Evolutionary conservation across 1,140 invertebrate genomes (phyloP), one percentile per base, ranked within the genome.

Genomic region (Calycopis cecrops): DNA sequence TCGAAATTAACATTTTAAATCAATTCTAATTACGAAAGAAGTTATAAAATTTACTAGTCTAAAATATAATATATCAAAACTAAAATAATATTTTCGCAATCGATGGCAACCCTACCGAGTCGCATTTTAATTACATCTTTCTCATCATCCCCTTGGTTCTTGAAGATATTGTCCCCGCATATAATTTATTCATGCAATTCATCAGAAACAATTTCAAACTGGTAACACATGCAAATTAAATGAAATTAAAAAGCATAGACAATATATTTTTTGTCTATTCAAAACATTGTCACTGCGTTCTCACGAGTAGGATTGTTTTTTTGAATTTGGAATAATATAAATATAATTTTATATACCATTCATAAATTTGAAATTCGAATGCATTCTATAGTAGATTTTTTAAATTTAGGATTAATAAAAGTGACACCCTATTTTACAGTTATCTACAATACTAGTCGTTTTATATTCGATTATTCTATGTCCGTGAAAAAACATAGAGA

Each of bases 131-230:
- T 85, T 85, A 81, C 67, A 73, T 42, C 65, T 72, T 74, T 67
- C 63, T 70, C 69, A 67, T 71, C 70, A 69, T 76, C 73, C 79
- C 77, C 66, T 63, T 68, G 63, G 63, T 63, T 56, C 67, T 74
- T 63, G 52, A 82, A 82, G 80, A 84, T 70, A 78, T 82, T 81
- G 76, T 80, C 59, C 70, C 60, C 34, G 51, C 48, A 61, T 59
- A 67, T 81, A 81, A 85, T 83, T 76, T 75, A 83, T 85, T 79
- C 78, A 78, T 73, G 67, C 63, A 71, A 71, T 73, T 76, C 69
- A 73, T 79, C 76, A 81, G 63, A 79, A 80, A 76, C 72, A 65
- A 73, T 74, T 67, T 65, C 60, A 59, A 71, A 68, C 65, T 54
- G 67, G 66, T 62, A 65, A 59, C 67, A 60, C 64, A 82, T 85